Base-by-base conservation (phyloP, 2,888 invertebrate species). In the Erpobdella octoculata region DNA sequence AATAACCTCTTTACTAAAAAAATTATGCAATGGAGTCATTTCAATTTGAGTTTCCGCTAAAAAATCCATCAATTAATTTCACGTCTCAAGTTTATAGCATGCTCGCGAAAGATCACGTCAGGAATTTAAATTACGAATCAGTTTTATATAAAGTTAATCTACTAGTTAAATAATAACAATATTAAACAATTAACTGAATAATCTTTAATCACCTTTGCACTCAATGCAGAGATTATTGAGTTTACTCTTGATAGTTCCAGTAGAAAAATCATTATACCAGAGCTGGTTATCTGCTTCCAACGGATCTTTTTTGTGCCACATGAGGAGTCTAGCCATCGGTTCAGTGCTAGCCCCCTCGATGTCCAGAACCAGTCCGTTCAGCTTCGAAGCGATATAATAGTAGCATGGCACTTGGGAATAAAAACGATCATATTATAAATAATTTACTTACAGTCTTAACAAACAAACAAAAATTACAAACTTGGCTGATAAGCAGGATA, bases 341-440 rank as follows among this genome's bases (percentile, higher is more conserved):
- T 1, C 1, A 6, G 48, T n/a, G 21, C 58, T 69, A 8, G 69
- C 48, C n/a, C 69, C 69, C 35, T 46, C 28, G 4, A 69, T 36
- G 58, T 69, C 69, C 69, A 53, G 21, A 3, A 69, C 69, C 8
- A 48, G 33, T 8, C 69, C 69, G 21, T 69, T 46, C 58, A 69
- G 18, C 35, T 58, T 25, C n/a, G 28, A 58, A 12, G 46, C 48
- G 18, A 69, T 31, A 36, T 41, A 69, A 58, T 53, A 53, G 28
- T 53, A 53, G 53, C 28, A 53, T 21, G 53, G 21, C 53, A 53
- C 53, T 53, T n/a, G n/a, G n/a, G n/a, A n/a, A n/a, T n/a, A n/a
- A n/a, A n/a, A n/a, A n/a, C n/a, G n/a, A n/a, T n/a, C n/a, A n/a
- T n/a, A n/a, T 18, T 8, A 53, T 53, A 15, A 28, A 25, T 1